Evolutionary conservation across 2,888 invertebrate species (phyloP).

Genomic region (Lamellibrachia columna): DNA sequence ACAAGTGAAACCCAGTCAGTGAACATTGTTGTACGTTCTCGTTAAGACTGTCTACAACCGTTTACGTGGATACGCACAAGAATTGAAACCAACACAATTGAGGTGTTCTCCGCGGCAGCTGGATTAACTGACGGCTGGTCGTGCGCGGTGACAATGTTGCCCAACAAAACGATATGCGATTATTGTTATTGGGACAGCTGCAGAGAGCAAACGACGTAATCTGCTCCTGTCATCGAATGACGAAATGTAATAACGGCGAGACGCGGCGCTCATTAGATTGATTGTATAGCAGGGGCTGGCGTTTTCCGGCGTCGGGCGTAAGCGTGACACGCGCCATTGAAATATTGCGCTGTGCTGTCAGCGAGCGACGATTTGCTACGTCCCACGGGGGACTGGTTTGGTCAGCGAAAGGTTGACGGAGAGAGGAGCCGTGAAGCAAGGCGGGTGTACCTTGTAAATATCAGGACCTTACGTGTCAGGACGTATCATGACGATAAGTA

Average conservation of each 20-base stretch:
- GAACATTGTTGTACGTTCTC: too few relatives aligned
- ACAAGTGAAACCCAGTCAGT: not conserved
- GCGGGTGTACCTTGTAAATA: not conserved
- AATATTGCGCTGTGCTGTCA: not conserved
- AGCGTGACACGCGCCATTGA: not conserved
- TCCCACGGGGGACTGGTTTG: not conserved
- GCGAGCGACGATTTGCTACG: not conserved
- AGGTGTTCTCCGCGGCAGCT: not conserved
- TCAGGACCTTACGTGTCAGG: too few relatives aligned
- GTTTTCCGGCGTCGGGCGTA: not conserved
- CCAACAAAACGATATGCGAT: not conserved
- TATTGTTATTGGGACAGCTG: not conserved
- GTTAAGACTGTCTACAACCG: too few relatives aligned
- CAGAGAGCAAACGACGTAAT: not conserved
- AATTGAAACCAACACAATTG: too few relatives aligned
- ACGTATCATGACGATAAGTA: too few relatives aligned
- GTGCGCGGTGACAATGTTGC: not conserved
- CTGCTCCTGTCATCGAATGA: not conserved
- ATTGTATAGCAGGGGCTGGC: not conserved
- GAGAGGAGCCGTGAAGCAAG: not conserved
- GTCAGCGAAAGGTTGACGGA: slow-evolving; percentile 4
- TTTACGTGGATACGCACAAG: too few relatives aligned
- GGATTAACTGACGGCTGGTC: not conserved
- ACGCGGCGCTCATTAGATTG: not conserved
- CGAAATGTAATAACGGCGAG: not conserved